Percentiles rank a stretch among this genome's conserved stretches.
Evolutionary conservation across 2,888 invertebrate species (phyloP).

Genomic region (Leptinotarsa tumamoca): DNA sequence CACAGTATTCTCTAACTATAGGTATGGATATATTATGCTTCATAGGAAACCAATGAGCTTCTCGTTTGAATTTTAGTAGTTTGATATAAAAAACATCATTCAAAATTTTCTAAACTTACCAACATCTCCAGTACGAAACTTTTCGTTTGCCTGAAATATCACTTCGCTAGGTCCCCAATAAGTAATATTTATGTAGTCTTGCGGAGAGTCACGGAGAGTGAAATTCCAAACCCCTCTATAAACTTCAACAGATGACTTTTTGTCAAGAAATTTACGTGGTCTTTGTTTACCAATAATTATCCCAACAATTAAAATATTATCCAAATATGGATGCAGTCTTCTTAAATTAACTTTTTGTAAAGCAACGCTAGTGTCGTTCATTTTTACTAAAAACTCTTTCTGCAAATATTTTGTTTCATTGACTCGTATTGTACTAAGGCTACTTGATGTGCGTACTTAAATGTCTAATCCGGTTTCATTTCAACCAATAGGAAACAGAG

Average conservation of each 20-base stretch:
- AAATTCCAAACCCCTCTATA: constrained; percentile 81
- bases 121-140: constrained; percentile 78
- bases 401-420: too few relatives aligned
- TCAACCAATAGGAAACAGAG: too few relatives aligned
- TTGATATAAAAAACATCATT: background rate
- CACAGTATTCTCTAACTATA: too few relatives aligned
- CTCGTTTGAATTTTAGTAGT: background rate
- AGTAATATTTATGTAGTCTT: constrained; percentile 80
- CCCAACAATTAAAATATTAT: constrained; percentile 66
- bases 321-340: constrained; percentile 57
- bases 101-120: constrained; percentile 66
- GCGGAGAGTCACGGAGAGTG: constrained; percentile 79
- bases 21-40: background rate
- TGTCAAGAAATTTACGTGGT: constrained; percentile 69
- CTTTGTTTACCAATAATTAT: constrained; percentile 76
- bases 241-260: constrained; percentile 70
- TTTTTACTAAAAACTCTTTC: constrained; percentile 14
- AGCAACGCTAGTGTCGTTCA: constrained; percentile 43
- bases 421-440: background rate
- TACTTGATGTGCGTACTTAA: background rate
- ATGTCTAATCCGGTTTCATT: too few relatives aligned
- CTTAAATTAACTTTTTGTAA: constrained; percentile 58
- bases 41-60: background rate
- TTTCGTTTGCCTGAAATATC: constrained; percentile 72
- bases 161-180: constrained; percentile 79